A percentile compares a stretch with the other conserved stretches of the same genome.
phyloP scores from a whole-genome alignment of 2,113 vertebrate genomes.

The Axis porcinus region DNA sequence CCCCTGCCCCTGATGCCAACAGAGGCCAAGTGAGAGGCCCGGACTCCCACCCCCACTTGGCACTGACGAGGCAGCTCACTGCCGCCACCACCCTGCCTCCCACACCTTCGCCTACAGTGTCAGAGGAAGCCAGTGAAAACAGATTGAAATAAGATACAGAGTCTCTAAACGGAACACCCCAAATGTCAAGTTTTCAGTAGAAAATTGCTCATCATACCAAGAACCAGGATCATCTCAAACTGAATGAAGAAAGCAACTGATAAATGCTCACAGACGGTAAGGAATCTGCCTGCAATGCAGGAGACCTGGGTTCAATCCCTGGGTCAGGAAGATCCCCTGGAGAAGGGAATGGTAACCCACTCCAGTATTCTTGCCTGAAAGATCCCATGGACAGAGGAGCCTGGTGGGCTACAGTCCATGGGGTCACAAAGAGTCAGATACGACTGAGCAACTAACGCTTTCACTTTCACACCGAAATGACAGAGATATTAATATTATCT shows the following conservation, averaged over 20 bases:
- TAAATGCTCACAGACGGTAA: neutral
- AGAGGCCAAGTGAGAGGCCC: neutral
- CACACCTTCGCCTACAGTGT: neutral
- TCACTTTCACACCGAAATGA: neutral
- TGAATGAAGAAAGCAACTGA: neutral
- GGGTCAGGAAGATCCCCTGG: too few species aligned
- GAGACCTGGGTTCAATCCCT: neutral
- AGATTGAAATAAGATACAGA: neutral
- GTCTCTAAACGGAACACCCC: neutral
- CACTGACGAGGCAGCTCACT: neutral
- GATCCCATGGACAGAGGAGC: neutral
- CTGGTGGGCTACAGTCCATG: too few species aligned
- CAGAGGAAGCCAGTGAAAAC: neutral
- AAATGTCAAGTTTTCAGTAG: neutral
- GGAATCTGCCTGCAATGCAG: neutral
- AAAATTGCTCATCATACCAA: neutral
- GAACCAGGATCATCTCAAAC: neutral
- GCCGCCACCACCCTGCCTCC: too few species aligned
- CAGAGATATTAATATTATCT: neutral
- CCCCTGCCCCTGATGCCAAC: neutral
- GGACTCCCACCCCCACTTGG: neutral
- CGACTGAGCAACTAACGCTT: too few species aligned
- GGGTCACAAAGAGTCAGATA: too few species aligned
- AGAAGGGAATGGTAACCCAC: neutral
- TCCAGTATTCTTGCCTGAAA: neutral